Base-by-base conservation (phyloP, 2,888 invertebrate genomes). In the Ophraella communa region DNA sequence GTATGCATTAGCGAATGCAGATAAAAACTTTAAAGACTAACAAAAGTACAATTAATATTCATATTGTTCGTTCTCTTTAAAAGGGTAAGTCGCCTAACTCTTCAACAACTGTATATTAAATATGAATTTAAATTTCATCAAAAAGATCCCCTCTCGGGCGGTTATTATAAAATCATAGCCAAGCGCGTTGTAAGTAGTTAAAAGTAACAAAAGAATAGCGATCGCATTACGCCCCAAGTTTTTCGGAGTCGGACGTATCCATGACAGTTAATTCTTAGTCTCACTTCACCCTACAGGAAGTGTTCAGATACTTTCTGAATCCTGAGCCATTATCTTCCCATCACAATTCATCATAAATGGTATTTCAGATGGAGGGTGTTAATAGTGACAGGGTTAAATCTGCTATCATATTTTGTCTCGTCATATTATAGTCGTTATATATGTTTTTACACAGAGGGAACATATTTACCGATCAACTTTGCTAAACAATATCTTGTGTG, bases 261-360 rank as follows among this genome's bases (percentile, higher is more conserved):
- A 79, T 81, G 78, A 77, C 81, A 80, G 80, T 80, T 81, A 81
- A 81, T 80, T 76, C 78, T 74, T 70, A 57, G 69, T 65, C 66
- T 66, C 63, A 62, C 62, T 66, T 60, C 74, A 73, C 76, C 75
- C 74, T 73, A 72, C 76, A 77, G 80, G 80, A 81, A 79, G 78
- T 76, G 73, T 76, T 75, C 76, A 75, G 76, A 78, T 79, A 78
- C 76, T 76, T 78, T 76, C 75, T 73, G 76, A 77, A 74, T 74
- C 77, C 76, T 73, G 78, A 77, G 77, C 79, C 79, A 80, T 80
- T 80, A 80, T 80, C 78, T 75, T 75, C 71, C 74, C 74, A 73
- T 69, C 74, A n/a, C 80, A 76, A 81, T 81, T 79, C 79, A 81
- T 81, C 81, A 81, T 81, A 79, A 77, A 76, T 76, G 79, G 78